Conservation (phyloP, 2,888 invertebrate species). For the Agrotis puta region DNA sequence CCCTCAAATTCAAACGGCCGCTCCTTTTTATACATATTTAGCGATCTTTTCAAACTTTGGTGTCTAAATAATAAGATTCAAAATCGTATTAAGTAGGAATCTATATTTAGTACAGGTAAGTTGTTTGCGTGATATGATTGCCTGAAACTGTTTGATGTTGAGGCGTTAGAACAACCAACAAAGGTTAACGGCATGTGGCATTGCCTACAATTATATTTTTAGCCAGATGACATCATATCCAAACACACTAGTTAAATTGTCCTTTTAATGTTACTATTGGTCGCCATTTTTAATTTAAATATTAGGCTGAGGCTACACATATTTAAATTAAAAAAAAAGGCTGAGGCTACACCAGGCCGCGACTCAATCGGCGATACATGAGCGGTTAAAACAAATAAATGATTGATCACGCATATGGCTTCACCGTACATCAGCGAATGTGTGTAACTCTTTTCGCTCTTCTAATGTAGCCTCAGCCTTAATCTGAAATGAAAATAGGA, state of each 20-base stretch:
- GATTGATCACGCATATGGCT: too few species aligned
- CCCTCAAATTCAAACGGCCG: conserved; percentile 21
- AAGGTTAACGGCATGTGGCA: conserved; percentile 1
- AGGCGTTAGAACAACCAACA: background rate
- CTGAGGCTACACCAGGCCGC: too few species aligned
- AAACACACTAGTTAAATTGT: background rate
- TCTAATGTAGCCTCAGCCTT: too few species aligned
- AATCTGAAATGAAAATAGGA: too few species aligned
- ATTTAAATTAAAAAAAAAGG: too few species aligned
- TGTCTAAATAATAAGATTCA: conserved; percentile 19
- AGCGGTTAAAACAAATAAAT: too few species aligned
- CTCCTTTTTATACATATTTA: conserved; percentile 33
- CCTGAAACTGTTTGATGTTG: conserved; percentile 5
- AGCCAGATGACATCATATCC: background rate
- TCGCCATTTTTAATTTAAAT: too few species aligned
- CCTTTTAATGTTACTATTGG: background rate
- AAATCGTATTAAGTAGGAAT: conserved; percentile 11
- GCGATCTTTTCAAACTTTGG: conserved; percentile 12
- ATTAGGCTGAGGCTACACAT: too few species aligned
- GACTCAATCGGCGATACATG: too few species aligned
- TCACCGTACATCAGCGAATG: too few species aligned
- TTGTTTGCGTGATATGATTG: conserved; percentile 3
- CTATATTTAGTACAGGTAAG: conserved; percentile 4
- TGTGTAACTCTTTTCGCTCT: too few species aligned
- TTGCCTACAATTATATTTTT: conserved; percentile 13